Evolutionary conservation across 2,888 invertebrate genomes (phyloP).

Genomic region (Ichneumoninae sp.): DNA sequence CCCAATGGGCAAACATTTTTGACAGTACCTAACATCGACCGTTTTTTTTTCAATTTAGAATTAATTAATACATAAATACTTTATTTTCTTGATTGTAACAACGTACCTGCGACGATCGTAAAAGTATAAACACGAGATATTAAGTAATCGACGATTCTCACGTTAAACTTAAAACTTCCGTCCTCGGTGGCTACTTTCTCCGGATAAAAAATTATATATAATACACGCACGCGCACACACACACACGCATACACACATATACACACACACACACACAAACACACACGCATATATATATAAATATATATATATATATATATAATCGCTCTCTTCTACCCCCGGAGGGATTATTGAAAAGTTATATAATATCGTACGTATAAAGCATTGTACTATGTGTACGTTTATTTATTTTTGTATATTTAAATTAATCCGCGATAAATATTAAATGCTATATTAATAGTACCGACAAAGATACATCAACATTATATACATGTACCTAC

Average conservation of each 20-base stretch:
- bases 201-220: conserved; percentile 17
- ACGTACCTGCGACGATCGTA: conserved; percentile 52
- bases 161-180: conserved; percentile 56
- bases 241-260: neutral
- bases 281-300: neutral
- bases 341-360: conserved; percentile 44
- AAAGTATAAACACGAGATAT: conserved; percentile 17
- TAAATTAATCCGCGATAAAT: conserved; percentile 44
- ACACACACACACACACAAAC: too few species aligned
- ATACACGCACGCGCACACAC: neutral
- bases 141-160: conserved; percentile 20
- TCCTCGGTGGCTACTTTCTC: conserved; percentile 57
- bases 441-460: conserved; percentile 14
- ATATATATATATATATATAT: neutral
- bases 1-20: neutral
- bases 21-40: neutral
- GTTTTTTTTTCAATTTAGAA: neutral
- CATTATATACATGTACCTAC: conserved; percentile 44
- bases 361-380: conserved; percentile 33
- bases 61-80: neutral
- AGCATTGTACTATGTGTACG: conserved; percentile 43
- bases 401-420: conserved; percentile 65
- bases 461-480: conserved; percentile 26
- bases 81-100: conserved; percentile 10
- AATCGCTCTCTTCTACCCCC: conserved; percentile 19